Conservation (phyloP, 2,888 invertebrate species). For the Lottia scabra region DNA sequence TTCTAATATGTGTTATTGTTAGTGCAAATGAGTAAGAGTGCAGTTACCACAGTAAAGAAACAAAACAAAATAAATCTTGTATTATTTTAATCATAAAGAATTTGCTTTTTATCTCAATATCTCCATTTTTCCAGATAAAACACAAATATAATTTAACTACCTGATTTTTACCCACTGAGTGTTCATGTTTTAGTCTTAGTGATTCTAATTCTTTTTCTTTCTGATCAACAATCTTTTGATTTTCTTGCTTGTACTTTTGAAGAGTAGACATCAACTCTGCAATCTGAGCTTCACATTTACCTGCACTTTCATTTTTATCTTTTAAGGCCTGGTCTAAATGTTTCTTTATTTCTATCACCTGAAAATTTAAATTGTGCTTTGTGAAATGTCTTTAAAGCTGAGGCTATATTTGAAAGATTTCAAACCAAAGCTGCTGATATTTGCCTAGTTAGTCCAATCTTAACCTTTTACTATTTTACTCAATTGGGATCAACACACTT, state of each 20-base stretch:
- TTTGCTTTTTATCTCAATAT: no score
- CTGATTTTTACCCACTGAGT: constrained; percentile 14
- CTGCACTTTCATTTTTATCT: constrained; percentile 43
- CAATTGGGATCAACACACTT: no score
- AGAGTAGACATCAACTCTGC: constrained; percentile 58
- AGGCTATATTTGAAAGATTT: background rate
- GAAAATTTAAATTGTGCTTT: background rate
- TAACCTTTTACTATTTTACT: no score
- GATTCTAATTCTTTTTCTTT: constrained; percentile 53
- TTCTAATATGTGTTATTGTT: no score
- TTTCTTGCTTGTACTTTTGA: constrained; percentile 57
- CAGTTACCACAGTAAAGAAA: no score
- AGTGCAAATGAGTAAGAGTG: no score
- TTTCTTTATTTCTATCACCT: constrained; percentile 40
- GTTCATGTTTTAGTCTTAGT: constrained; percentile 33
- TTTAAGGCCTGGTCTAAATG: constrained; percentile 35
- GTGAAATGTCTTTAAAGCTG: background rate
- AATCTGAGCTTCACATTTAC: constrained; percentile 51
- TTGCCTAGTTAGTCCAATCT: no score
- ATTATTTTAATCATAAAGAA: no score
- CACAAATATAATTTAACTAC: background rate
- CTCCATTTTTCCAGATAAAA: no score
- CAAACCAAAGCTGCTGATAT: background rate
- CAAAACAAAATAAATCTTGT: no score
- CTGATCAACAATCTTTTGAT: constrained; percentile 46